Percentiles rank a stretch among this genome's conserved stretches.
Evolutionary conservation across 2,888 invertebrate species (phyloP).

Genomic region (Melinaea menophilus): DNA sequence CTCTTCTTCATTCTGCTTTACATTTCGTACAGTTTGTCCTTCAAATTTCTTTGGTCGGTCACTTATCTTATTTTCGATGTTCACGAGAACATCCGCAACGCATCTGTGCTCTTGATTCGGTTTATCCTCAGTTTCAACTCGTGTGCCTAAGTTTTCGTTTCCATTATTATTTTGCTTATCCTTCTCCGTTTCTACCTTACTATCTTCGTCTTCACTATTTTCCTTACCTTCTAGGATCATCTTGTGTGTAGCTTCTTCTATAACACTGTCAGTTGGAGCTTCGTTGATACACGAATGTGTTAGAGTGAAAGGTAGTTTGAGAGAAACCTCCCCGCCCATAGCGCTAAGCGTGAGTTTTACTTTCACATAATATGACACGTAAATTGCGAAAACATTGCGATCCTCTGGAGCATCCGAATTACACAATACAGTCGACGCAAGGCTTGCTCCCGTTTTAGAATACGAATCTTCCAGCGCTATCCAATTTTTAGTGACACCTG

Average conservation of each 20-base stretch:
- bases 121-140: constrained; percentile 52
- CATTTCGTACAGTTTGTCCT: constrained; percentile 52
- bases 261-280: constrained; percentile 76
- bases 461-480: constrained; percentile 92
- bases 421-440: constrained; percentile 79
- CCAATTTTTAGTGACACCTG: constrained; percentile 92
- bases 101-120: constrained; percentile 60
- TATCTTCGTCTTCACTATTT: constrained; percentile 66
- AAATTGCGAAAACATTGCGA: constrained; percentile 92
- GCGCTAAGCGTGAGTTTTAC: constrained; percentile 88
- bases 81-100: constrained; percentile 67
- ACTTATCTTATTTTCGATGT: constrained; percentile 64
- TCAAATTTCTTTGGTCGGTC: constrained; percentile 64
- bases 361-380: constrained; percentile 94
- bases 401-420: constrained; percentile 80
- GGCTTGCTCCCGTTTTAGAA: constrained; percentile 81
- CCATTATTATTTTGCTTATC: constrained; percentile 62
- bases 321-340: constrained; percentile 87
- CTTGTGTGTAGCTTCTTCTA: constrained; percentile 69
- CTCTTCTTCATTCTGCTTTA: constrained; percentile 65
- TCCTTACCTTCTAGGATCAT: constrained; percentile 71
- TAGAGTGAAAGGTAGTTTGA: constrained; percentile 88
- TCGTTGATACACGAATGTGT: constrained; percentile 85
- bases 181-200: constrained; percentile 55
- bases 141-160: constrained; percentile 44